phyloP scores from a whole-genome alignment of 2,113 vertebrate genomes.

The Gasterosteus nipponicus region DNA sequence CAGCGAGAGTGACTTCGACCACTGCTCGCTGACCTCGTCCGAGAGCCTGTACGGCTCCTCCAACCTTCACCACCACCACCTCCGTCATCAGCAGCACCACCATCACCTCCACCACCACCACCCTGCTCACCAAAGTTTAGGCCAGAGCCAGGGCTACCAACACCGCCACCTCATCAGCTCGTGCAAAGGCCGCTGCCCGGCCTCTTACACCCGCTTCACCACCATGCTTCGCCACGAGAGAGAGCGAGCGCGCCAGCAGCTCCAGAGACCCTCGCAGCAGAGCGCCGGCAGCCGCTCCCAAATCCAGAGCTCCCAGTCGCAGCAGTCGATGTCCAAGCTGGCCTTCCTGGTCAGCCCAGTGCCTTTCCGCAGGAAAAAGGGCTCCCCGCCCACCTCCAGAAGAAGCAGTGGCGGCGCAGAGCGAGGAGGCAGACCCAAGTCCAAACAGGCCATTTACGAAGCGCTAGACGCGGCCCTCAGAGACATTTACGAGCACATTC shows the following conservation, averaged over 20 bases:
- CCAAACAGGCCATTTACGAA: constrained; percentile 91
- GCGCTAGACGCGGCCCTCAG: constrained; percentile 94
- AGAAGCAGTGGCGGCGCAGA: constrained; percentile 75
- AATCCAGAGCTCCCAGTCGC: constrained; percentile 82
- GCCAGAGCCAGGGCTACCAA: constrained; percentile 85
- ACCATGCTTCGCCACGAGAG: constrained; percentile 96
- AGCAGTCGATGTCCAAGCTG: constrained; percentile 93
- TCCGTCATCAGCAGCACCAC: constrained; percentile 85
- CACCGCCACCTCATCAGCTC: constrained; percentile 93
- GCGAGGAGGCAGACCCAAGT: constrained; percentile 78
- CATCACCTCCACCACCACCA: constrained; percentile 84
- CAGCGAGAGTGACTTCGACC: constrained; percentile 97
- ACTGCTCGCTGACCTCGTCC: constrained; percentile 93
- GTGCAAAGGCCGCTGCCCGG: constrained; percentile 95
- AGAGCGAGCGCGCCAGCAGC: constrained; percentile 89
- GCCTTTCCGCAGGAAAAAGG: constrained; percentile 98
- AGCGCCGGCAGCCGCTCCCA: constrained; percentile 77
- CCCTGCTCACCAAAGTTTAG: constrained; percentile 84
- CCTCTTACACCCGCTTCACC: constrained; percentile 95
- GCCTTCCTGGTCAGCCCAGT: constrained; percentile 98
- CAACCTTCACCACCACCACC: constrained; percentile 85
- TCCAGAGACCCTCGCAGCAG: constrained; percentile 74
- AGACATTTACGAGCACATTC: constrained; percentile 97
- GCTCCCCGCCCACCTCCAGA: constrained; percentile 84
- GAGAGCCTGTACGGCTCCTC: constrained; percentile 92